Base-by-base conservation (phyloP, 2,888 invertebrate genomes). In the Tetramorium bicarinatum region DNA sequence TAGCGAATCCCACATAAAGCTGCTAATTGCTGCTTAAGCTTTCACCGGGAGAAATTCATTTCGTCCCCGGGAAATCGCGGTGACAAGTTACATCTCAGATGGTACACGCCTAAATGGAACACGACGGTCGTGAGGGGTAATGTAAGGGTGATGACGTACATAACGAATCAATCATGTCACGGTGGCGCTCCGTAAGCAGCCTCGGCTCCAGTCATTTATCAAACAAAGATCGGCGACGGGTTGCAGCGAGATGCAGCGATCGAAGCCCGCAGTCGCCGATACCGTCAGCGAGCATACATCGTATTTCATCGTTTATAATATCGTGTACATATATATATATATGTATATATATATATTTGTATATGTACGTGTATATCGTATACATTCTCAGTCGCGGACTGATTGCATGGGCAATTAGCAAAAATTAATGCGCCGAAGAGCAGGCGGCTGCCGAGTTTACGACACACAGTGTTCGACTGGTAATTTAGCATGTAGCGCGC, bases 351-450 rank as follows among this genome's bases (percentile, higher is more conserved):
- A n/a, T 59, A 7, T 13, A 2, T 34, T 0, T 38, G 2, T 18
- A 7, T n/a, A 11, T 29, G 18, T 34, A 2, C 8, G 7, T 62
- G 13, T 41, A 47, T 15, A 47, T 15, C 15, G 3, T 54, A 29
- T 25, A 54, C n/a, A 54, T 74, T 25, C 38, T 34, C 75, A 21
- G 49, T 61, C 75, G 80, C 25, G 81, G 52, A 41, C 79, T 76
- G 76, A 82, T 76, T 76, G 79, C 79, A 72, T 59, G 38, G 38
- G 62, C 87, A 66, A 71, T 84, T 85, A 64, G 75, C 74, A 81
- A 83, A 67, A 88, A 89, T 89, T 89, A 89, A 86, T 83, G 81
- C 71, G 81, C 66, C 82, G 86, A 72, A 82, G 82, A 82, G 67
- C 41, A n/a, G 72, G 75, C 62, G 74, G 67, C 85, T 77, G 72